phyloP scores from a whole-genome alignment of 2,888 invertebrate genomes.

The Boloria selene region DNA sequence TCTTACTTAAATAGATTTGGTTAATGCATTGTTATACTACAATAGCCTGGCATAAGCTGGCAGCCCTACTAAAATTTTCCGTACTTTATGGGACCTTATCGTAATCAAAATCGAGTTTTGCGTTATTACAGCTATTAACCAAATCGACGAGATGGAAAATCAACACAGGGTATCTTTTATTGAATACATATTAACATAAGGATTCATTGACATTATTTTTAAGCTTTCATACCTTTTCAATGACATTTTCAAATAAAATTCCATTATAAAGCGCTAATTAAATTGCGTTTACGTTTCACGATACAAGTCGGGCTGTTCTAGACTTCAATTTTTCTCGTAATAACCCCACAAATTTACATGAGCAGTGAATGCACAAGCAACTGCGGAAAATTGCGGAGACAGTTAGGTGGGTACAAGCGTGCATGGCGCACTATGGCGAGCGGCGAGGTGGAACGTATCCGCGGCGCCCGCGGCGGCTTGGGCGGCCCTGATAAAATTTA shows the following conservation, averaged over 20 bases:
- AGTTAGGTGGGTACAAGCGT: constrained; percentile 43
- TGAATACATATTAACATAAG: constrained; percentile 28
- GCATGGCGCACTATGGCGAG: constrained; percentile 39
- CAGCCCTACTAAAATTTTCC: constrained; percentile 37
- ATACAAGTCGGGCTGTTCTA: background rate
- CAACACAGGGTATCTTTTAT: constrained; percentile 46
- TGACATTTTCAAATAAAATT: too few relatives aligned
- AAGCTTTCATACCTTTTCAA: background rate
- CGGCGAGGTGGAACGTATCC: constrained; percentile 47
- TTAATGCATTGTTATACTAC: constrained; percentile 10
- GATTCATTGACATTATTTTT: background rate
- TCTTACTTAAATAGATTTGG: constrained; percentile 14
- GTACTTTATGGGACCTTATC: constrained; percentile 54
- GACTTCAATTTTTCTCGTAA: constrained; percentile 58
- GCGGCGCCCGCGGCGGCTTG: constrained; percentile 60
- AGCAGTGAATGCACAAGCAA: constrained; percentile 67
- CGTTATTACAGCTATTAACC: constrained; percentile 62
- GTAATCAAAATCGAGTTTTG: constrained; percentile 68
- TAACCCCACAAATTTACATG: constrained; percentile 67
- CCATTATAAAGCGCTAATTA: too few relatives aligned
- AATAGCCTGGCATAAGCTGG: constrained; percentile 29
- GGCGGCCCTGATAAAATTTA: constrained; percentile 82
- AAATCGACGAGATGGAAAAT: constrained; percentile 64
- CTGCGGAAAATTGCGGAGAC: constrained; percentile 75
- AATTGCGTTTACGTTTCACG: background rate